phyloP scores from a whole-genome alignment of 2,113 vertebrate genomes.

The Paradisaea rubra region DNA sequence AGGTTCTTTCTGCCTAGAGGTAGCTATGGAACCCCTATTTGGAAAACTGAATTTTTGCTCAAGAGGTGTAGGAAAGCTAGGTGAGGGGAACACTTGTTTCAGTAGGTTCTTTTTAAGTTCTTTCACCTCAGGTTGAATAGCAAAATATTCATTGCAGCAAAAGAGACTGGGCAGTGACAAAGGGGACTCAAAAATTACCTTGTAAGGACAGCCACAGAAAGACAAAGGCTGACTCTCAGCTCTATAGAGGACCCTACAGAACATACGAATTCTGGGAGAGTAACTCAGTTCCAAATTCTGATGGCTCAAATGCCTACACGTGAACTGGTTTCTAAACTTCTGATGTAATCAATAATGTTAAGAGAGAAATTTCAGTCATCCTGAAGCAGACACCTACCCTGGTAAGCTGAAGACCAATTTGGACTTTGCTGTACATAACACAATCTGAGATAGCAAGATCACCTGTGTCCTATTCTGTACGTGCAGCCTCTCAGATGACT shows the following conservation, averaged over 20 bases:
- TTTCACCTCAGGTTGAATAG: not conserved
- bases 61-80: not conserved
- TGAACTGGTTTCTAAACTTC: not conserved
- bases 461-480: not conserved
- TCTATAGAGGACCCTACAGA: not conserved
- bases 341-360: not conserved
- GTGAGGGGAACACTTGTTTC: not conserved
- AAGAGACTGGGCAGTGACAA: not conserved
- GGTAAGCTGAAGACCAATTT: not conserved
- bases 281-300: not conserved
- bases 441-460: not conserved
- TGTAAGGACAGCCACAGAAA: not conserved
- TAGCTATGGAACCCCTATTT: not conserved
- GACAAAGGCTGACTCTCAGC: not conserved
- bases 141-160: not conserved
- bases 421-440: not conserved
- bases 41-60: not conserved
- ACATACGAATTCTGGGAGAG: not conserved
- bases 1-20: not conserved
- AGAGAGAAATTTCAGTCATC: not conserved
- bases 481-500: not conserved
- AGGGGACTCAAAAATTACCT: not conserved
- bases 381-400: not conserved
- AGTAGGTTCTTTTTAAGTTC: not conserved
- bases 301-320: not conserved